Percentiles rank a stretch among this genome's conserved stretches.
Evolutionary conservation across 2,888 invertebrate genomes (phyloP).

Genomic region (Euproctis similis): DNA sequence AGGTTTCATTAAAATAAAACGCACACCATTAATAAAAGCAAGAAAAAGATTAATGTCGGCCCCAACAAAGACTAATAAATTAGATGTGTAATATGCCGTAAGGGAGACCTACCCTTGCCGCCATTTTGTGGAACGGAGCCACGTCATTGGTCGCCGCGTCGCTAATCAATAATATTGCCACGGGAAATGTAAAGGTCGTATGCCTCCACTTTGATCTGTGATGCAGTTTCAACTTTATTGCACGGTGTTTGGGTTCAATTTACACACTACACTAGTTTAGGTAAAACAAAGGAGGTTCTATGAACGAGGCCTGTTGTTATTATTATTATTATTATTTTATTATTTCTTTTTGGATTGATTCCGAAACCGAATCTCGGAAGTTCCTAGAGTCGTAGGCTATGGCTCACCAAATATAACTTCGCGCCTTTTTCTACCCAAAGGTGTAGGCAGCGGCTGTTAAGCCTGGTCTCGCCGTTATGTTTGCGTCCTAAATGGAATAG

Average conservation of each 20-base stretch:
- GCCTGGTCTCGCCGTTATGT: too few species aligned
- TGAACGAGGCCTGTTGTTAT: background rate
- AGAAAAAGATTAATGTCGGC: slow-evolving; percentile 71
- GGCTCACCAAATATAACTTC: too few species aligned
- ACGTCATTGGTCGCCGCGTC: slow-evolving; percentile 53
- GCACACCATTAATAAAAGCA: slow-evolving; percentile 66
- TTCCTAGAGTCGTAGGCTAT: too few species aligned
- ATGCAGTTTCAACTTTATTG: slow-evolving; percentile 2
- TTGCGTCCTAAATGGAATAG: too few species aligned
- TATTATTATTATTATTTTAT: too few species aligned
- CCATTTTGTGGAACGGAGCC: slow-evolving; percentile 48
- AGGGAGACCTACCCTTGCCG: slow-evolving; percentile 56
- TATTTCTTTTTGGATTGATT: too few species aligned
- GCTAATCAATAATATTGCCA: slow-evolving; percentile 56
- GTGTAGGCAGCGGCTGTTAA: too few species aligned
- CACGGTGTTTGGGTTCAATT: background rate
- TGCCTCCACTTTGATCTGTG: background rate
- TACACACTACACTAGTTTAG: background rate
- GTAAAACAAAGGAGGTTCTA: slow-evolving; percentile 9
- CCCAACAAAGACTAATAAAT: slow-evolving; percentile 72
- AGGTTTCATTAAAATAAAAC: slow-evolving; percentile 72
- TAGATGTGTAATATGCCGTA: slow-evolving; percentile 56
- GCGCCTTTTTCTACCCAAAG: too few species aligned
- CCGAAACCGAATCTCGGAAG: too few species aligned
- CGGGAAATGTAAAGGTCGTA: slow-evolving; percentile 22